Base-by-base conservation (phyloP, 2,888 invertebrate species). In the Caenorhabditis japonica region DNA sequence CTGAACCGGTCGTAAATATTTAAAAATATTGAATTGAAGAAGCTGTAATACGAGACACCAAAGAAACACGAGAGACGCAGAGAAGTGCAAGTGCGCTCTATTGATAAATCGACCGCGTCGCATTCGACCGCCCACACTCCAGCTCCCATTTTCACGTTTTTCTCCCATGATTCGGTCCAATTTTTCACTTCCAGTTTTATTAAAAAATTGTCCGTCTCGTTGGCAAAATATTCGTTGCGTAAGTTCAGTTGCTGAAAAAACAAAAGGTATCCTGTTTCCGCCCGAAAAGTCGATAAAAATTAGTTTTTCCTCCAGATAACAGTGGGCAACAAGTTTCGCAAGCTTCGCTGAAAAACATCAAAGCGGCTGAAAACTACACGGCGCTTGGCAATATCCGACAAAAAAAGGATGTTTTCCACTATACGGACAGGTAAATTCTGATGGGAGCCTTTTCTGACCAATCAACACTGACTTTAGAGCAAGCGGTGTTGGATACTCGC, bases 401-500 rank as follows among this genome's bases (percentile, higher is more conserved):
- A 25, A 76, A 80, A 33, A 74, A 74, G 44, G 64, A 76, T 59
- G 71, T 81, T 1, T 83, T 83, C 59, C 78, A 79, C 56, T 85
- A 85, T 64, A 76, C 83, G 4, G 77, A 85, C 43, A 79, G 85
- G 71, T 77, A 43, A 2, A 15, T 27, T 43, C 15, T 38, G n/a
- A 5, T 25, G n/a, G n/a, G n/a, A n/a, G n/a, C n/a, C n/a, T n/a
- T n/a, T n/a, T 19, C 13, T 38, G 5, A 10, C 4, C 4, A 15
- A 4, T n/a, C 25, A 12, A n/a, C 13, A 17, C 13, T 27, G 10
- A 21, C 56, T 71, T 41, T 39, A 76, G 79, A 49, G 70, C 72
- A 55, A 73, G 75, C 12, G 85, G 84, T 12, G 62, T 64, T 30
- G 85, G 85, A 19, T 85, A 85, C 55, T 81, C 83, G 10, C 75